A percentile compares a stretch with the other conserved stretches of the same genome.
Evolutionary conservation across 2,888 invertebrate genomes (phyloP).

Genomic region (Lepidocyrtoides sp.): DNA sequence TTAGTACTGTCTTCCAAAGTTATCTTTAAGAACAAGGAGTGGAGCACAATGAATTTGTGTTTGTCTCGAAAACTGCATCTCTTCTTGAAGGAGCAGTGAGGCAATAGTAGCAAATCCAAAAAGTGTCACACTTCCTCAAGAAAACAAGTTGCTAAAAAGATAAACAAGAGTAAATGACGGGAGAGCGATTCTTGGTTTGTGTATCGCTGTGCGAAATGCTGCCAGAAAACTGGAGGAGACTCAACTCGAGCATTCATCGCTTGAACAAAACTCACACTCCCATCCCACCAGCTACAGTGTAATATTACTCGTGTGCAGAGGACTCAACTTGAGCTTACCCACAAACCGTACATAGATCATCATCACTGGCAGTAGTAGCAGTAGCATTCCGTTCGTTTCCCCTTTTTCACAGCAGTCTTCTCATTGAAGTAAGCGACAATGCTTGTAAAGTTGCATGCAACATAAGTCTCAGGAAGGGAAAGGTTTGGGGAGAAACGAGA

Average conservation of each 20-base stretch:
- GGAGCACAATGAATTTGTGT: constrained; percentile 2
- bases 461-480: constrained; percentile 27
- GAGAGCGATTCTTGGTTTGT: constrained; percentile 34
- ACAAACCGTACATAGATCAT: no score
- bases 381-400: no score
- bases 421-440: background rate
- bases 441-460: no score
- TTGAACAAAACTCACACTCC: constrained; percentile 33
- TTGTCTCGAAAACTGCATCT: background rate
- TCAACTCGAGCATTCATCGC: constrained; percentile 36
- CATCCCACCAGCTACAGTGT: background rate
- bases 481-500: constrained; percentile 11
- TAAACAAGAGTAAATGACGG: constrained; percentile 7
- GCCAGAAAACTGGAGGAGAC: constrained; percentile 60
- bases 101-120: background rate
- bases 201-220: constrained; percentile 62
- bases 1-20: background rate
- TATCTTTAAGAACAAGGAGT: background rate
- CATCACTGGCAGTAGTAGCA: no score
- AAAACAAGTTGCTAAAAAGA: constrained; percentile 6
- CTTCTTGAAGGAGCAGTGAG: background rate
- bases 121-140: constrained; percentile 9
- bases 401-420: background rate
- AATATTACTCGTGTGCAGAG: background rate
- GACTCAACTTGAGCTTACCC: background rate